Evolutionary conservation across 2,888 invertebrate genomes (phyloP).

Genomic region (Oligia latruncula): DNA sequence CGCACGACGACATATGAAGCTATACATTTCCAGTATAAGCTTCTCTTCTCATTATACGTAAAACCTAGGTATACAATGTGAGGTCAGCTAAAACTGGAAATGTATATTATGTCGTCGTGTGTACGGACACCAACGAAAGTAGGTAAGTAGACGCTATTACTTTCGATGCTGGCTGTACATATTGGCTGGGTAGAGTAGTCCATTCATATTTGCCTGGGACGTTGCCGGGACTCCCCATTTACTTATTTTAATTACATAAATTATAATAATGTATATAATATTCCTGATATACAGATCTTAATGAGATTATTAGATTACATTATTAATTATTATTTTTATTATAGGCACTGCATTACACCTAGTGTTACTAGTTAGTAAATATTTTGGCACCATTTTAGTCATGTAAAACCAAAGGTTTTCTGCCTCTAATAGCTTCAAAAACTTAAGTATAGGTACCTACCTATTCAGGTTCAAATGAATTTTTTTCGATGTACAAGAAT

Average conservation of each 20-base stretch:
- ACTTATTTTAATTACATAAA: conserved; percentile 37
- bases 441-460: background rate
- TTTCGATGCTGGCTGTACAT: background rate
- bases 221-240: background rate
- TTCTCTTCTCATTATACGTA: background rate
- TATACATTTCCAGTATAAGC: background rate
- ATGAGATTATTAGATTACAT: conserved; percentile 63
- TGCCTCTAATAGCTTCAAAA: conserved; percentile 59
- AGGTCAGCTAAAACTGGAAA: background rate
- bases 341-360: conserved; percentile 64
- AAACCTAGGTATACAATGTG: background rate
- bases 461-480: background rate
- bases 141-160: background rate
- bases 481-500: conserved; percentile 12
- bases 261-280: conserved; percentile 55
- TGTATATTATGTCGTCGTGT: background rate
- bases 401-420: conserved; percentile 55
- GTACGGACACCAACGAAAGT: background rate
- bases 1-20: background rate
- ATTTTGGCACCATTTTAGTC: conserved; percentile 66
- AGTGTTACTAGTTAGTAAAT: conserved; percentile 58
- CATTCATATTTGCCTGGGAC: background rate
- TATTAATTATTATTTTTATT: conserved; percentile 40
- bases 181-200: background rate
- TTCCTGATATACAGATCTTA: conserved; percentile 70